Base-by-base conservation (phyloP, 2,797 vertebrate genomes). In the Molossus alvarezi region DNA sequence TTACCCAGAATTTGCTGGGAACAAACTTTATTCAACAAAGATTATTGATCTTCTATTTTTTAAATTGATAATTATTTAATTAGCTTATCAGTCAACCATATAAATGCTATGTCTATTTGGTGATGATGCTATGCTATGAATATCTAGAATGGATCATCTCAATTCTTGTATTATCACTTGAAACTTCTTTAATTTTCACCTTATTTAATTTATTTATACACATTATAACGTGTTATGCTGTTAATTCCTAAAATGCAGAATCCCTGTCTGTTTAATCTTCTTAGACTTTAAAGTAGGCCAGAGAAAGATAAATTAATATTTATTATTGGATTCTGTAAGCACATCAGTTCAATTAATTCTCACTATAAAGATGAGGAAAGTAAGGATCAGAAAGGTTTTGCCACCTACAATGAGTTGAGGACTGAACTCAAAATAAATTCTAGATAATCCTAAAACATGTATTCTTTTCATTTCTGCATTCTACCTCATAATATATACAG, bases 401-500 rank as follows among this genome's bases (percentile, higher is more conserved):
- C 58, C 17, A 48, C 41, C 75, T 73, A 12, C 65, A 75, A 5
- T 51, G 80, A 64, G 13, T 60, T 23, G 15, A 92, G 53, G 6
- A 18, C 45, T 83, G 25, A 69, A 92, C n/a, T 87, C n/a, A 95
- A 67, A 73, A 20, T 92, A 71, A 69, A 41, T 58, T 76, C 45
- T 83, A 20, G 53, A n/a, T 76, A 55, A 76, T 76, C 76, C 10
- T 53, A 51, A 33, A 76, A 51, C 48, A 41, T 15, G 3, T 55
- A 12, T 23, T 81, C 18, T 58, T 37, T 87, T 67, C n/a, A 65
- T 87, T 57, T 73, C 8, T 51, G 18, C 45, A 60, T 75, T 87
- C 37, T 53, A 45, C 58, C 23, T 67, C 75, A 17, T 58, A 37
- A 67, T 9, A 51, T 81, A 82, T 67, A 12, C 41, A 75, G 12